A percentile compares a stretch with the other conserved stretches of the same genome.
Conservation (phyloP, 2,113 vertebrate genomes). For the Verasper variegatus region DNA sequence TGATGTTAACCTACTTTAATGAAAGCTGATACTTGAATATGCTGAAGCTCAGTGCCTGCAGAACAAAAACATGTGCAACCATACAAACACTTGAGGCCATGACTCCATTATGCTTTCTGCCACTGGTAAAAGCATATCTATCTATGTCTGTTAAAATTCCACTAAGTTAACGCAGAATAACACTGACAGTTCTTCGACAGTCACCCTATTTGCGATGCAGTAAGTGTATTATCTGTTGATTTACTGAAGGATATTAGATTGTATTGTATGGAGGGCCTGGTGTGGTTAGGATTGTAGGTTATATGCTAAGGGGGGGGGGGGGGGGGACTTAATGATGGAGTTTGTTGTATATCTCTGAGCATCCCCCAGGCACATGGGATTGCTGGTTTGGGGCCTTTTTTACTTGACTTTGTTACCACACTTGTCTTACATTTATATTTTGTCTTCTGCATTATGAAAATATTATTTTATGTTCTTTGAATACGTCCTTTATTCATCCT, state of each 20-base stretch:
- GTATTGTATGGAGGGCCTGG: slow-evolving; percentile 33
- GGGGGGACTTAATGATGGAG: slow-evolving; percentile 24
- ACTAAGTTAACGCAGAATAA: slow-evolving; percentile 32
- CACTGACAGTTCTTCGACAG: slow-evolving; percentile 35
- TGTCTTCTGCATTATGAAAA: slow-evolving; percentile 25
- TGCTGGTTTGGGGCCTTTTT: slow-evolving; percentile 69
- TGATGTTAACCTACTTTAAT: background rate
- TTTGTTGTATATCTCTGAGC: slow-evolving; percentile 60
- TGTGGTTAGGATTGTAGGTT: slow-evolving; percentile 32
- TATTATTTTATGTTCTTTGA: background rate
- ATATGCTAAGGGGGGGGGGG: slow-evolving; percentile 3
- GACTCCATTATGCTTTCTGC: slow-evolving; percentile 40
- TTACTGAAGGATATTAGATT: slow-evolving; percentile 51
- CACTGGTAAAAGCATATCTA: slow-evolving; percentile 42
- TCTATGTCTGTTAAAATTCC: slow-evolving; percentile 39
- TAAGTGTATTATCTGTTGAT: slow-evolving; percentile 57
- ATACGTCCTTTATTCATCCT: slow-evolving; percentile 21
- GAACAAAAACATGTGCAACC: background rate
- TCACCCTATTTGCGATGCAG: slow-evolving; percentile 39
- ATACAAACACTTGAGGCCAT: background rate
- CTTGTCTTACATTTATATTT: slow-evolving; percentile 59
- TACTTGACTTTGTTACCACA: slow-evolving; percentile 56
- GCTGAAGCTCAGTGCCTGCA: background rate
- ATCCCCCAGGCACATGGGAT: slow-evolving; percentile 73
- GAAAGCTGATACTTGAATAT: background rate